These are phyloP conservation scores for Sinocyclocheilus rhinocerous DNA, from an alignment of 2,113 vertebrate species.

Conservation along the genomic window DNA sequence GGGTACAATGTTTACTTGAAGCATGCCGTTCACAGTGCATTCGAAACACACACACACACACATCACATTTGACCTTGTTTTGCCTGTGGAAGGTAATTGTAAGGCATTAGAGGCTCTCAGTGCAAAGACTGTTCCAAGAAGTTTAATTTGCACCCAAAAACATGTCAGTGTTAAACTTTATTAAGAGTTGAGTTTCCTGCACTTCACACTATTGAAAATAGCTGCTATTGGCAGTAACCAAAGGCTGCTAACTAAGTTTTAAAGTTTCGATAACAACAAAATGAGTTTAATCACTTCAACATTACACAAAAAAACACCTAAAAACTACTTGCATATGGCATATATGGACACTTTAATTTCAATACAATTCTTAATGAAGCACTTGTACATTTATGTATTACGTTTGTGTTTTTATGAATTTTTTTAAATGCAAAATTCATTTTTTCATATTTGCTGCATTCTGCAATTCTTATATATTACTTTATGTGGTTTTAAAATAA, in stretches of 20 bases:
- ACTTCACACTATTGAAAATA: neutral
- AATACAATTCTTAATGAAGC: neutral
- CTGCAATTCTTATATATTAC: neutral
- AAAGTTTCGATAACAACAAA: neutral
- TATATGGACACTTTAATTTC: neutral
- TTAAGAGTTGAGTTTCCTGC: neutral
- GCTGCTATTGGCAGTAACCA: neutral
- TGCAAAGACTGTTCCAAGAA: neutral
- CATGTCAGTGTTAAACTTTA: neutral
- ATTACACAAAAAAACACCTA: neutral
- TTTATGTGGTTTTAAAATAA: neutral
- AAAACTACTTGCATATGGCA: neutral
- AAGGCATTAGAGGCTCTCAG: neutral
- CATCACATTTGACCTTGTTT: slow-evolving; percentile 26
- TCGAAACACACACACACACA: slow-evolving; percentile 23
- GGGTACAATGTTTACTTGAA: slow-evolving; percentile 21
- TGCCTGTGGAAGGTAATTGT: neutral
- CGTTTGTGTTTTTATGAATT: neutral
- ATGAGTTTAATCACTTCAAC: neutral
- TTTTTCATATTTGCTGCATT: neutral
- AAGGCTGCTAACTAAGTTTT: neutral
- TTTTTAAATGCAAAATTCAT: neutral
- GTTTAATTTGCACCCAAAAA: neutral
- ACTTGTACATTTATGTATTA: neutral
- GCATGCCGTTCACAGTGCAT: slow-evolving; percentile 1